These are phyloP conservation scores for Acrobasis consociella DNA, from an alignment of 2,888 invertebrate genomes.

Conservation along the genomic window DNA sequence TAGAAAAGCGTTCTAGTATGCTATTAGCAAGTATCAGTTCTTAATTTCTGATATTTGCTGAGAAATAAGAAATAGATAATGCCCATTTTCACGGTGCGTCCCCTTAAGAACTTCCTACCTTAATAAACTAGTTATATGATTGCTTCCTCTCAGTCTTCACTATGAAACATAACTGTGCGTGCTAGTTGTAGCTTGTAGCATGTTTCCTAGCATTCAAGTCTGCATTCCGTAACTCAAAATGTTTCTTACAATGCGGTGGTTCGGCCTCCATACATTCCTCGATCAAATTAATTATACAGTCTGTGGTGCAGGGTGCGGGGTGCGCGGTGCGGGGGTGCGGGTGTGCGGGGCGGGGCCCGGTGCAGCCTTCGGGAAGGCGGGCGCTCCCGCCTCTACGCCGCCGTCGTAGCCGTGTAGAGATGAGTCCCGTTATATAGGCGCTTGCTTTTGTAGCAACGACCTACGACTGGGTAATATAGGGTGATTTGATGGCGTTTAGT, in stretches of 20 bases:
- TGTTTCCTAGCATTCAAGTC: not conserved
- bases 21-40: too few relatives aligned
- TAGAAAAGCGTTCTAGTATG: too few relatives aligned
- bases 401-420: not conserved
- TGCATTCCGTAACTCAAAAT: not conserved
- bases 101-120: too few relatives aligned
- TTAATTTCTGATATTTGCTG: too few relatives aligned
- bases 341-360: slow-evolving; percentile 26
- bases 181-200: too few relatives aligned
- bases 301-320: not conserved
- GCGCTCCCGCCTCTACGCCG: slow-evolving; percentile 11
- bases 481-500: not conserved
- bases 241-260: not conserved
- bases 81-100: too few relatives aligned
- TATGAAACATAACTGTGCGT: too few relatives aligned
- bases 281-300: slow-evolving; percentile 7
- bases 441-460: not conserved
- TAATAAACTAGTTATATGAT: too few relatives aligned
- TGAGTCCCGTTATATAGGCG: slow-evolving; percentile 6
- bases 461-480: not conserved
- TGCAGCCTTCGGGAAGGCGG: slow-evolving; percentile 14
- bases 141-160: too few relatives aligned
- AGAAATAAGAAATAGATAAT: too few relatives aligned
- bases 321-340: slow-evolving; percentile 25
- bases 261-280: not conserved